Conservation (phyloP, 2,113 vertebrate species). For the Myrmophylax atrothorax region DNA sequence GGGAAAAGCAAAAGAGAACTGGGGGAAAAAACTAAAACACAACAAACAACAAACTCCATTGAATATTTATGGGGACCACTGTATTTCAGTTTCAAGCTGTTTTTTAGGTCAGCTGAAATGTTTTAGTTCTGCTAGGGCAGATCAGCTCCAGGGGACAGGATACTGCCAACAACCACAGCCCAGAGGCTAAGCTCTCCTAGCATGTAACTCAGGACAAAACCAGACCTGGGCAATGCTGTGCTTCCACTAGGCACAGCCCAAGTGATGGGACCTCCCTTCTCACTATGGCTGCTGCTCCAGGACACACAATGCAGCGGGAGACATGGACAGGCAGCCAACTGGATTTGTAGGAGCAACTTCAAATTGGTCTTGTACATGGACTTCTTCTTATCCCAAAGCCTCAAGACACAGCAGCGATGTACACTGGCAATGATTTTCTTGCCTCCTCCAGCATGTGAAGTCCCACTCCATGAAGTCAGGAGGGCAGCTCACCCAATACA, state of each 20-base stretch:
- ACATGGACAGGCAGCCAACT: neutral
- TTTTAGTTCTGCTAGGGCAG: neutral
- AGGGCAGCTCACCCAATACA: neutral
- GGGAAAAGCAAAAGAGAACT: neutral
- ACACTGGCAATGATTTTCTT: neutral
- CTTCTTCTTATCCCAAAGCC: neutral
- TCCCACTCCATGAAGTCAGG: neutral
- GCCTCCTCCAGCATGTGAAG: neutral
- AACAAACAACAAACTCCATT: neutral
- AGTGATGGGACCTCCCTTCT: neutral
- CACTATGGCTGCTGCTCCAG: neutral
- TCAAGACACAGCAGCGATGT: neutral
- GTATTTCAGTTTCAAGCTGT: neutral
- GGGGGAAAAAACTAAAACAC: neutral
- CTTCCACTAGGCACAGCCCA: neutral
- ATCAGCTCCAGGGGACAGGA: neutral
- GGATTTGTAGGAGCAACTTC: neutral
- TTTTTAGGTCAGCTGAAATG: conserved; percentile 18
- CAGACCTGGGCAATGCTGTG: neutral
- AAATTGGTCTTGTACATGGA: neutral
- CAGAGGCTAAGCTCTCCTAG: neutral
- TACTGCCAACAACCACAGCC: neutral
- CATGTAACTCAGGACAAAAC: neutral
- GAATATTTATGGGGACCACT: conserved; percentile 12
- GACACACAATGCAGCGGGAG: neutral